phyloP scores from a whole-genome alignment of 2,888 invertebrate species.

The Diloba caeruleocephala region DNA sequence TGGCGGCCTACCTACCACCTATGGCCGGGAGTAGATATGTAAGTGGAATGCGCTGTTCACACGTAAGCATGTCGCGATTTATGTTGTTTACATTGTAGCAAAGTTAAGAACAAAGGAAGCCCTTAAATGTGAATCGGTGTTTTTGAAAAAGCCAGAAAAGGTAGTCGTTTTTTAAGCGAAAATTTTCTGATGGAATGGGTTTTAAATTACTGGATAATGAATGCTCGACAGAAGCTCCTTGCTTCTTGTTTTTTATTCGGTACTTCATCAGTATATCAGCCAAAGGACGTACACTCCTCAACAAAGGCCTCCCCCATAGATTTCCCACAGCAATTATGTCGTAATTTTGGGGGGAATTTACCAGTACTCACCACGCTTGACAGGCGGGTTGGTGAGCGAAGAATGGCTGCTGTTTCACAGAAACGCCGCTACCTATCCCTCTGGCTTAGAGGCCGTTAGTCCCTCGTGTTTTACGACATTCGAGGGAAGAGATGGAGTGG shows the following conservation, averaged over 20 bases:
- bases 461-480: too few species aligned
- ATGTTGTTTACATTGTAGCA: slow-evolving; percentile 60
- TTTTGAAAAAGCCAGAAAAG: slow-evolving; percentile 19
- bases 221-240: slow-evolving; percentile 40
- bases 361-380: too few species aligned
- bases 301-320: too few species aligned
- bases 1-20: slow-evolving; percentile 37
- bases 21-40: slow-evolving; percentile 45
- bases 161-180: slow-evolving; percentile 7
- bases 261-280: neutral
- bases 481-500: too few species aligned
- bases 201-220: slow-evolving; percentile 38
- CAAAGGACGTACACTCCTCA: too few species aligned
- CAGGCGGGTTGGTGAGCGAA: too few species aligned
- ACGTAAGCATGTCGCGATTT: slow-evolving; percentile 61
- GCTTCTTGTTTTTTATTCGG: slow-evolving; percentile 16
- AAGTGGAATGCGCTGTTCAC: slow-evolving; percentile 70
- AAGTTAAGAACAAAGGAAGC: slow-evolving; percentile 46
- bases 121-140: slow-evolving; percentile 44
- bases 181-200: slow-evolving; percentile 14
- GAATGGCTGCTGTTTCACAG: too few species aligned
- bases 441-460: too few species aligned
- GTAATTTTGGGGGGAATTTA: too few species aligned
- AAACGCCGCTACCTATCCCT: too few species aligned
- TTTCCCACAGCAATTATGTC: too few species aligned